Base-by-base conservation (phyloP, 2,888 invertebrate genomes). In the Caenorhabditis becei region DNA sequence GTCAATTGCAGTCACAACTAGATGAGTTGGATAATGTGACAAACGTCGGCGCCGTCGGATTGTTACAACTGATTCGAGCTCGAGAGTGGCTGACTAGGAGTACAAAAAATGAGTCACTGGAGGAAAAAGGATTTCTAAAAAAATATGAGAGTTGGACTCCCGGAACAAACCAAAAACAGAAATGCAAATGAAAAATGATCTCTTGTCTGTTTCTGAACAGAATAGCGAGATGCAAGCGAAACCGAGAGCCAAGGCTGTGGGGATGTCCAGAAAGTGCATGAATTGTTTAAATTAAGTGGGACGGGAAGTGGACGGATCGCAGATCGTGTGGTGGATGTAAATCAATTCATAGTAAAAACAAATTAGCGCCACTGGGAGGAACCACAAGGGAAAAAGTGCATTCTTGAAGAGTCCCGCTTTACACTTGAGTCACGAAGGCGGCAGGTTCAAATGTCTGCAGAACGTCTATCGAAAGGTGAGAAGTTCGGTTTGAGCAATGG, bases 21-120 rank as follows among this genome's bases (percentile, higher is more conserved):
- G 75, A 75, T 61, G 61, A 51, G 66, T 26, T 49, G 20, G 66
- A 75, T 75, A 66, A 75, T 75, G 75, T 59, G 75, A 66, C 59
- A 37, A 61, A 47, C 41, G 51, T 49, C 37, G 35, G 28, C 26
- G 35, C 20, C 26, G 35, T 18, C 26, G 24, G 35, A 24, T 51
- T 65, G 65, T 74, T 74, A 66, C 65, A 66, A 56, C 47, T 59
- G 20, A 47, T 47, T 54, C 26, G 49, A 18, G 18, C 47, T 47
- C 3, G 4, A n/a, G 47, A 47, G 47, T 47, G 47, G 47, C n/a
- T 20, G 47, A 2, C 47, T 18, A 47, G 47, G 47, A 47, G 47
- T 47, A 47, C 47, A 47, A 47, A 47, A 47, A 47, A 47, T 18
- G 18, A 47, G 11, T 53, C 49, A 26, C n/a, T 18, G 49, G 18